Conservation (phyloP, 2,113 vertebrate species). For the Crotalus viridis region DNA sequence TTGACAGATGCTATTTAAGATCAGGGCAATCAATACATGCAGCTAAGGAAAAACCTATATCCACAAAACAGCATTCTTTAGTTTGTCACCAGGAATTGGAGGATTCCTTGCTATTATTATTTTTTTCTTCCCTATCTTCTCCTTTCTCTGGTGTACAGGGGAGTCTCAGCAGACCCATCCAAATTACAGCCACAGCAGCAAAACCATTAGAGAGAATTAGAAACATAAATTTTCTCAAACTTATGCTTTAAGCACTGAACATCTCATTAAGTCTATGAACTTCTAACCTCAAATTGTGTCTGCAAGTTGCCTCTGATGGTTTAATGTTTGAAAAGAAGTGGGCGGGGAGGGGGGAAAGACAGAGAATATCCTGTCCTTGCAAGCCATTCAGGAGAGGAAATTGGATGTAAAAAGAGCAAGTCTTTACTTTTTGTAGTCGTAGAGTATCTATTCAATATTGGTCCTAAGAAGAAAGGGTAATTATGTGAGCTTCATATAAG, state of each 20-base stretch:
- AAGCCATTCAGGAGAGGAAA: neutral
- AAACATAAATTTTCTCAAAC: neutral
- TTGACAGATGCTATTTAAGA: neutral
- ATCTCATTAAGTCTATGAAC: slow-evolving; percentile 5
- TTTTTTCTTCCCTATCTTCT: neutral
- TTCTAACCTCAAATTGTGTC: neutral
- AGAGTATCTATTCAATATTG: neutral
- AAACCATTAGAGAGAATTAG: slow-evolving; percentile 22
- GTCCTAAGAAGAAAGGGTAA: neutral
- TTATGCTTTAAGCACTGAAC: neutral
- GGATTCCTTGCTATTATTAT: neutral
- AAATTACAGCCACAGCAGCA: slow-evolving; percentile 3
- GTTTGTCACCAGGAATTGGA: neutral
- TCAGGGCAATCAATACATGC: neutral
- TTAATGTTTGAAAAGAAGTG: neutral
- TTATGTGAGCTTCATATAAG: neutral
- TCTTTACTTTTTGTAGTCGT: too few species aligned
- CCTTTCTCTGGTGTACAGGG: neutral
- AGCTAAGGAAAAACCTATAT: neutral
- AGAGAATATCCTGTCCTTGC: neutral
- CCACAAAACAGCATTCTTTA: neutral
- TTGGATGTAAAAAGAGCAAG: neutral
- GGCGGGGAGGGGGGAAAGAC: neutral
- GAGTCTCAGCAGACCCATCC: slow-evolving; percentile 1
- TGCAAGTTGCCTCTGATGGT: neutral